Conservation (phyloP, 1,140 invertebrate species). For the Amyelois transitella region DNA sequence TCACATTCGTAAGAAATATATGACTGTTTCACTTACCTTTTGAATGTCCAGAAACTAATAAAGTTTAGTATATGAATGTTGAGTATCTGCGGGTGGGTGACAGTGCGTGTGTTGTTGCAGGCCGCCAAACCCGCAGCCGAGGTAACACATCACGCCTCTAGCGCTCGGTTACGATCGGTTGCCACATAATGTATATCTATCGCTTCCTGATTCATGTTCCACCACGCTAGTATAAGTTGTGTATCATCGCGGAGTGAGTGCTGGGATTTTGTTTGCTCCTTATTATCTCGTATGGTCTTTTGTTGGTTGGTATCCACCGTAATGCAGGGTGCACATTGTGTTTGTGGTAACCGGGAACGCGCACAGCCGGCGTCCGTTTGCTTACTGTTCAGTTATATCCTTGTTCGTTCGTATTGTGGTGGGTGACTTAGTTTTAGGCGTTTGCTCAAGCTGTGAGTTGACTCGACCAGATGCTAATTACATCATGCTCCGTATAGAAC, state of each 20-base stretch:
- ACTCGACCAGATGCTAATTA: slow-evolving; percentile 41
- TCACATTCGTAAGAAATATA: not conserved
- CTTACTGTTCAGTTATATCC: slow-evolving; percentile 49
- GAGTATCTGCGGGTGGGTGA: slow-evolving; percentile 31
- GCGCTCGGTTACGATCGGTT: slow-evolving; percentile 38
- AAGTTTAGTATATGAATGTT: not conserved
- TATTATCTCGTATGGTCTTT: slow-evolving; percentile 47
- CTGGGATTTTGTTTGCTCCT: slow-evolving; percentile 68
- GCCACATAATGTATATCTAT: slow-evolving; percentile 63
- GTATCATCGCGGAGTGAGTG: slow-evolving; percentile 65
- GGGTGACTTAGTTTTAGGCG: slow-evolving; percentile 57
- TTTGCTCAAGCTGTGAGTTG: slow-evolving; percentile 47
- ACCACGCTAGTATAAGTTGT: slow-evolving; percentile 61
- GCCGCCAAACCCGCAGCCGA: slow-evolving; percentile 79
- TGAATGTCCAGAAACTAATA: no score
- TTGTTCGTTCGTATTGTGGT: slow-evolving; percentile 60
- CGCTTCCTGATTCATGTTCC: slow-evolving; percentile 70
- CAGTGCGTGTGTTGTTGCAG: slow-evolving; percentile 77
- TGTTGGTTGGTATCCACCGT: slow-evolving; percentile 49
- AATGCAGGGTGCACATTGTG: slow-evolving; percentile 58
- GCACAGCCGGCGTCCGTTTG: slow-evolving; percentile 36
- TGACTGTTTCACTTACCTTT: not conserved
- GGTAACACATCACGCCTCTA: slow-evolving; percentile 70
- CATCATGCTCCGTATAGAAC: slow-evolving; percentile 66
- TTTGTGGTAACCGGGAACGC: slow-evolving; percentile 52